Conservation (phyloP, 2,113 vertebrate genomes). For the Tricholaema leucomelas region DNA sequence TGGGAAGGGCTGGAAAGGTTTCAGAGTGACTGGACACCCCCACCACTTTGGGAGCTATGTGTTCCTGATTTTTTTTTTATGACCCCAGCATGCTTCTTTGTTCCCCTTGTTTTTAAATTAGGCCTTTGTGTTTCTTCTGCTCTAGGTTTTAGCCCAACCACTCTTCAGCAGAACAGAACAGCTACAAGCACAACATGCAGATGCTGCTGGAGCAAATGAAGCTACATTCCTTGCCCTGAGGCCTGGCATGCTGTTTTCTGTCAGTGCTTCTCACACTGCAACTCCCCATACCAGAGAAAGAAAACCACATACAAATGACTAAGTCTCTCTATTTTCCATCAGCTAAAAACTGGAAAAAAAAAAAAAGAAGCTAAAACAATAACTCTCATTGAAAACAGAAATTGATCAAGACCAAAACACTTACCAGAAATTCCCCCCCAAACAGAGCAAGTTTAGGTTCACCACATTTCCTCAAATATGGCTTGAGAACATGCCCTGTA, state of each 20-base stretch:
- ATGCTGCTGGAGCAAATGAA: constrained; percentile 55
- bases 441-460: constrained; percentile 44
- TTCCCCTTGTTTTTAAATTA: neutral
- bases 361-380: neutral
- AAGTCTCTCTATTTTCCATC: neutral
- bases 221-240: constrained; percentile 7
- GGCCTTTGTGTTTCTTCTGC: neutral
- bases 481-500: constrained; percentile 3
- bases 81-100: neutral
- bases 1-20: neutral
- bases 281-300: neutral
- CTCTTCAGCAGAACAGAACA: constrained; percentile 11
- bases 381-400: neutral
- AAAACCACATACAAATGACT: neutral
- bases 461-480: constrained; percentile 66
- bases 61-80: neutral
- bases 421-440: constrained; percentile 54
- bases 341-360: neutral
- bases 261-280: neutral
- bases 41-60: neutral
- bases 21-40: neutral
- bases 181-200: constrained; percentile 37
- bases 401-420: neutral
- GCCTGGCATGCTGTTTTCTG: constrained; percentile 33
- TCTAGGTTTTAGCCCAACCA: neutral